Base-by-base conservation (phyloP, 2,888 invertebrate genomes). In the Drosophila tanythrix region DNA sequence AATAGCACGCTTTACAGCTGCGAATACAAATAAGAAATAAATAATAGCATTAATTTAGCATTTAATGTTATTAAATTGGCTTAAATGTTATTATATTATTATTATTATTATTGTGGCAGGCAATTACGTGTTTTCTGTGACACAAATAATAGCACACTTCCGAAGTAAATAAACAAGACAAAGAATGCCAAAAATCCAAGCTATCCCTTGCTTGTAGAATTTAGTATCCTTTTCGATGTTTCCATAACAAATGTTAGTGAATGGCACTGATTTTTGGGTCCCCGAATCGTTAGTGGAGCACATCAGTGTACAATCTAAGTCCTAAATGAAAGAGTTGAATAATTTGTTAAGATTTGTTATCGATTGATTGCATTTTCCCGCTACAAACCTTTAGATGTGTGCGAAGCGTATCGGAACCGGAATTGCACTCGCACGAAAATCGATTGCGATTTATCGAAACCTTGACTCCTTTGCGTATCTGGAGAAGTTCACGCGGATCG, bases 91-190 rank as follows among this genome's bases (percentile, higher is more conserved):
- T 1, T 21, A 21, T 21, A 21, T 21, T 21, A 21, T 21, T 21
- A 21, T 21, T 21, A 21, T 1, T 21, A 21, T 21, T 21, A 21
- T 21, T 21, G 1, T 21, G 21, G 21, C 21, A 21, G 21, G 1
- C 21, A 21, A 21, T 21, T 21, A 21, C 21, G 21, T 21, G 21
- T 21, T 21, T 21, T 21, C 21, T 21, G 21, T 21, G 21, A 21
- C 21, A 21, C 31, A 31, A 10, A 31, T 31, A 3, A 2, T 2
- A 0, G 2, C 10, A 10, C 31, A 2, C 0, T 0, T 8, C 8
- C 0, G 8, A 31, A 31, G 2, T 2, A 15, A 0, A 6, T 0
- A 0, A 15, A 6, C 6, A 36, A 0, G 0, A 15, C 15, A 15
- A 36, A 0, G 0, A 36, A 36, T 5, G 13, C 0, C 3, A 15